phyloP scores from a whole-genome alignment of 2,113 vertebrate species.

The Aythya baeri region DNA sequence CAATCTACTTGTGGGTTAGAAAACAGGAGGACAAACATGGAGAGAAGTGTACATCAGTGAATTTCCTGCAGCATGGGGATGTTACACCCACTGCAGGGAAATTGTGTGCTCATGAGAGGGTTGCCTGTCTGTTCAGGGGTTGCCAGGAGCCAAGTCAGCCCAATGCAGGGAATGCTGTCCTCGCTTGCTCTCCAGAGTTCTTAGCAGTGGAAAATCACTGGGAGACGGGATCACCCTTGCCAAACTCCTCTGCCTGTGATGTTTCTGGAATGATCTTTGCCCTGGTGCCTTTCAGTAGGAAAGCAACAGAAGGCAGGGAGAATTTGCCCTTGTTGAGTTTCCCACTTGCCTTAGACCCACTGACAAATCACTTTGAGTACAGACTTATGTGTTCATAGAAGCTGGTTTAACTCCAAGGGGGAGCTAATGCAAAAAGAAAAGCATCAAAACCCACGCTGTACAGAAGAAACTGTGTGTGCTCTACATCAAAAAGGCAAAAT shows the following conservation, averaged over 20 bases:
- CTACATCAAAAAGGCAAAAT: fast-evolving
- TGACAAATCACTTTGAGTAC: fast-evolving
- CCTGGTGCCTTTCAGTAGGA: neutral
- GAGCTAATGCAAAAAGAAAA: fast-evolving
- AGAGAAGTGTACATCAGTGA: fast-evolving
- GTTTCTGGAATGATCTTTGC: neutral
- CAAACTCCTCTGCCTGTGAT: neutral
- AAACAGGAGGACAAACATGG: neutral
- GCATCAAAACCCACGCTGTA: fast-evolving
- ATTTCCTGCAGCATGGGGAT: fast-evolving
- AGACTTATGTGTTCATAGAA: fast-evolving
- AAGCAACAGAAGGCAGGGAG: neutral
- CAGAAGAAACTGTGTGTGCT: neutral
- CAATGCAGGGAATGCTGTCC: neutral
- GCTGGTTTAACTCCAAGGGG: neutral
- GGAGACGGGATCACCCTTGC: neutral
- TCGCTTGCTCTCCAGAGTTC: neutral
- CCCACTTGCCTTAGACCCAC: neutral
- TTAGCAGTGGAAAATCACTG: slow-evolving; percentile 21
- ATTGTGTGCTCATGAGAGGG: neutral
- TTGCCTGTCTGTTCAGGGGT: neutral
- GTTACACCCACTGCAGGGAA: neutral
- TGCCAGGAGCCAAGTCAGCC: neutral
- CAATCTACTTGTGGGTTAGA: neutral
- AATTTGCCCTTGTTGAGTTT: neutral